phyloP scores from a whole-genome alignment of 2,113 vertebrate genomes.

The Hymenochirus boettgeri region DNA sequence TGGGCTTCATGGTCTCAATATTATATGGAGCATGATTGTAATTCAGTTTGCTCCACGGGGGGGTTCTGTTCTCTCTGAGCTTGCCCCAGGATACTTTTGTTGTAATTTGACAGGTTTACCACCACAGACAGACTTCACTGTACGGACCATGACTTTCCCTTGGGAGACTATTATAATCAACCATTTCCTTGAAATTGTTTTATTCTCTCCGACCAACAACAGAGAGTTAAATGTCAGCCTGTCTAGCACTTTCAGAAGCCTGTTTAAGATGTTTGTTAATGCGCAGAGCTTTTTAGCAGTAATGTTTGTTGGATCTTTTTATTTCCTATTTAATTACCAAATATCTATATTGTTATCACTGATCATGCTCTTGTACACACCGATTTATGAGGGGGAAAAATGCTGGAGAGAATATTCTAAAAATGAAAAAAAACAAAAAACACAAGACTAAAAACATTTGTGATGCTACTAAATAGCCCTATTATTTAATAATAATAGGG shows the following conservation, averaged over 20 bases:
- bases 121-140: background rate
- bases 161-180: conserved; percentile 1
- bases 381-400: too few species aligned
- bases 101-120: conserved; percentile 2
- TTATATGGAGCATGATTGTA: background rate
- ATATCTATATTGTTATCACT: too few species aligned
- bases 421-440: too few species aligned
- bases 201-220: background rate
- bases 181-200: background rate
- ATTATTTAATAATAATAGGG: too few species aligned
- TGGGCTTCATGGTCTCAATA: background rate
- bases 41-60: background rate
- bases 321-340: too few species aligned
- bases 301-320: too few species aligned
- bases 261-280: background rate
- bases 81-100: background rate
- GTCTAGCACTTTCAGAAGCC: background rate
- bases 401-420: too few species aligned
- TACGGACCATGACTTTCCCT: background rate
- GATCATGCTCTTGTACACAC: too few species aligned
- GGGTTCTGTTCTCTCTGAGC: background rate
- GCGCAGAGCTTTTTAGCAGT: too few species aligned
- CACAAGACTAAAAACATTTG: too few species aligned
- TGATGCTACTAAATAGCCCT: too few species aligned
- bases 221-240: conserved; percentile 1